Percentiles rank a stretch among this genome's conserved stretches.
phyloP scores from a whole-genome alignment of 2,113 vertebrate genomes.

The Danionella cerebrum region DNA sequence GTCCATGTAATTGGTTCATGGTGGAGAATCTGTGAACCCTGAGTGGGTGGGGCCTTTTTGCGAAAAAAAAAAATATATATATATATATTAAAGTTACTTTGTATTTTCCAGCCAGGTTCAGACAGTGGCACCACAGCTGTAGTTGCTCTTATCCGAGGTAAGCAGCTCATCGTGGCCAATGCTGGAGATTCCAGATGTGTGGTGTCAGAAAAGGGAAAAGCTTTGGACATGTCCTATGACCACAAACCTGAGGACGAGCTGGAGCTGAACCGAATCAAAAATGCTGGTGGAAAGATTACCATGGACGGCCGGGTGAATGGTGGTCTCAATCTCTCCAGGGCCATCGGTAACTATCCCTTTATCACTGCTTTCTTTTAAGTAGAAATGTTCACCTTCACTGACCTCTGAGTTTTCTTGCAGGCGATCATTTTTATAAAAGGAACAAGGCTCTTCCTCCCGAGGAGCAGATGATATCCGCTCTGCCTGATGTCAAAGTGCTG shows the following conservation, averaged over 20 bases:
- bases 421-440: conserved; percentile 97
- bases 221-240: conserved; percentile 95
- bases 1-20: no score
- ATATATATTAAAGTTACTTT: no score
- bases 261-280: conserved; percentile 92
- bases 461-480: conserved; percentile 96
- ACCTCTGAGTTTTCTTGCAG: conserved; percentile 51
- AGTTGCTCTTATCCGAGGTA: conserved; percentile 88
- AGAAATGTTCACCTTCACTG: no score
- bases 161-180: conserved; percentile 95
- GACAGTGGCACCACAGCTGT: conserved; percentile 96
- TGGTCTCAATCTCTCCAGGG: conserved; percentile 93
- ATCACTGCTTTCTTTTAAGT: not conserved
- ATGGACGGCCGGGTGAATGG: conserved; percentile 96
- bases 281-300: conserved; percentile 94
- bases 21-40: no score
- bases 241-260: conserved; percentile 96
- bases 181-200: conserved; percentile 96
- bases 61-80: no score
- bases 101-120: conserved; percentile 76
- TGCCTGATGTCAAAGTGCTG: conserved; percentile 92
- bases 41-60: no score
- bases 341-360: conserved; percentile 73
- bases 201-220: conserved; percentile 85
- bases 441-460: conserved; percentile 89